Evolutionary conservation across 2,888 invertebrate genomes (phyloP), one percentile per base, ranked within the genome.

Genomic region (Ichneumoninae sp.): DNA sequence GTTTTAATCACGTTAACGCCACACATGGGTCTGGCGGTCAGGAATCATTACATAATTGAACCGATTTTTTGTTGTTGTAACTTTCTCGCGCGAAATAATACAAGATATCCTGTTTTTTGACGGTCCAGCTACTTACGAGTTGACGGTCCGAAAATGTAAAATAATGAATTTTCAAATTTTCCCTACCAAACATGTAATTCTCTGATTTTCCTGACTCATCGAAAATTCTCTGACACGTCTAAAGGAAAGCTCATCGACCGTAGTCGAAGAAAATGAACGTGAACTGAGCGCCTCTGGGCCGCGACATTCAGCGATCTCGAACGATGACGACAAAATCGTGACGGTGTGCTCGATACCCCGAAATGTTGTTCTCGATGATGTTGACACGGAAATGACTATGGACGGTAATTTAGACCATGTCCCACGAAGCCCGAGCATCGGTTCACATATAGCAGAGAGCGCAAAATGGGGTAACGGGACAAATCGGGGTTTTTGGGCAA

Each of bases 321-420:
- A 71, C 71, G 79, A 92, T 2, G 87, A 85, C 1, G 92, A 93
- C 33, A 94, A 93, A 0, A 60, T 91, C 54, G 83, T 88, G 5
- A 85, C 85, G 1, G 88, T 96, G 89, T 95, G 95, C 66, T 92
- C 94, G 1, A 91, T 96, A 0, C 91, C 94, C 0, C 93, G 94
- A 0, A 91, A 93, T 52, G 95, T 95, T 87, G 93, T 93, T 40
- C 94, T 95, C 71, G 95, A 95, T 22, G 95, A 95, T 77, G 94
- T 95, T 77, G 95, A 95, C 54, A 93, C 94, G 0, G 95, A 95
- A 89, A 92, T 95, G 80, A 94, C 95, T 13, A 95, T 95, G 94
- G 95, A 96, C 85, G 95, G 95, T 95, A 92, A 19, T 36, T 52
- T 4, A 22, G 10, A 22, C 26, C 10, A 3, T 26, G 10, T 7